Evolutionary conservation across 2,888 invertebrate species (phyloP), one percentile per base, ranked within the genome.

Genomic region (Brachylomia viminalis): DNA sequence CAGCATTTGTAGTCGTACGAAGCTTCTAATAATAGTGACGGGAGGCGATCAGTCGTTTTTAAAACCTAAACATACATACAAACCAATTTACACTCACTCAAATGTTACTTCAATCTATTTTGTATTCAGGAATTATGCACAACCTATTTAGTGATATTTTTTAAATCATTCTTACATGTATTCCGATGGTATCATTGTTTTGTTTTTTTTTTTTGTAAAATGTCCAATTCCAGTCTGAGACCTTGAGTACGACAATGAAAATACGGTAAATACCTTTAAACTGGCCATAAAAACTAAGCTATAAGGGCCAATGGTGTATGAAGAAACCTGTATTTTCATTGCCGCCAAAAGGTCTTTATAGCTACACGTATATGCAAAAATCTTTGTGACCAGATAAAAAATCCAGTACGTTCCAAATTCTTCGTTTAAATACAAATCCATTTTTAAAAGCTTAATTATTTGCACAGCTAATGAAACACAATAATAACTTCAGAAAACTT

Each of bases 1-100:
- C 76, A 76, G 79, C 20, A 79, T 83, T 79, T 61, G 64, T 66
- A 75, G 58, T 75, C 70, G 54, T 80, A 71, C 49, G 30, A 71
- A 70, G 76, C 69, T 72, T 83, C 64, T 77, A 70, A 77, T 66
- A 62, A 73, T 58, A 87, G 80, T 84, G 86, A 86, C 81, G 68
- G 59, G 17, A 76, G 87, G 88, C 88, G 84, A 87, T 91, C 89
- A 90, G 90, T 90, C 90, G 84, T 86, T 89, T 83, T 84, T 84
- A 86, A 84, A 79, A 85, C 62, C 87, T 89, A 89, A 88, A 83
- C 85, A 87, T 79, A 79, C 86, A 87, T 81, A 86, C 84, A 86
- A 84, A 84, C 83, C 87, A 88, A 85, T 87, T 84, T 77, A 83
- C 85, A 84, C 81, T 86, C 88, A 86, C 82, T 85, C 87, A 79